phyloP scores from a whole-genome alignment of 2,113 vertebrate species.

The Oenanthe oenanthe region DNA sequence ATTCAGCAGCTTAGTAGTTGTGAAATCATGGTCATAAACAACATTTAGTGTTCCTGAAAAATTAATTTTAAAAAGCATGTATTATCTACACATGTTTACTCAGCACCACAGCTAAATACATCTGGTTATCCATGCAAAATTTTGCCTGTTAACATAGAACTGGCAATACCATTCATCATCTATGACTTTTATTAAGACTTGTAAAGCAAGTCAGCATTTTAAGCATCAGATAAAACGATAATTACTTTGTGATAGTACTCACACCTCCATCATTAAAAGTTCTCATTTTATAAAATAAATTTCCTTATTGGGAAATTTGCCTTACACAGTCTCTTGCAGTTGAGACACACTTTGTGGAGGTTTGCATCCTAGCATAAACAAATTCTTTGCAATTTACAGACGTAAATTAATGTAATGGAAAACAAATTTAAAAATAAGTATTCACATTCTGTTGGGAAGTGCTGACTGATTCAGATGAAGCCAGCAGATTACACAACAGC shows the following conservation, averaged over 20 bases:
- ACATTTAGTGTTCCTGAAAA: neutral
- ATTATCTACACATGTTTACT: neutral
- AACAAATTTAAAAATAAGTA: slow-evolving; percentile 14
- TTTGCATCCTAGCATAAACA: neutral
- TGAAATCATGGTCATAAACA: neutral
- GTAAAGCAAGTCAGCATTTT: slow-evolving; percentile 40
- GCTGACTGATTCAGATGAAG: slow-evolving; percentile 72
- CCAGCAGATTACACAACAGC: slow-evolving; percentile 64
- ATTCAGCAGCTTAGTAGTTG: neutral
- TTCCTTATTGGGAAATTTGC: neutral
- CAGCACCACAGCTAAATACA: neutral
- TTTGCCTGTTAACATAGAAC: neutral
- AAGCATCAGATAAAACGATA: slow-evolving; percentile 2
- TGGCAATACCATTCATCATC: neutral
- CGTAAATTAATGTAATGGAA: neutral
- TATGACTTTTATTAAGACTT: neutral
- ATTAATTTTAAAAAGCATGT: neutral
- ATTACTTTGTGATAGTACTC: neutral
- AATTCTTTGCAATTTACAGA: neutral
- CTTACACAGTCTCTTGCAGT: neutral
- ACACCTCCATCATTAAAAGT: neutral
- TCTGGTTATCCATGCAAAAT: neutral
- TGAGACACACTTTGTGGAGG: neutral
- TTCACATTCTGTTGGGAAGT: slow-evolving; percentile 57
- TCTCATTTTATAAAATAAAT: neutral